A percentile compares a stretch with the other conserved stretches of the same genome.
phyloP scores from a whole-genome alignment of 2,888 invertebrate genomes.

The Willowsia nigromaculata region DNA sequence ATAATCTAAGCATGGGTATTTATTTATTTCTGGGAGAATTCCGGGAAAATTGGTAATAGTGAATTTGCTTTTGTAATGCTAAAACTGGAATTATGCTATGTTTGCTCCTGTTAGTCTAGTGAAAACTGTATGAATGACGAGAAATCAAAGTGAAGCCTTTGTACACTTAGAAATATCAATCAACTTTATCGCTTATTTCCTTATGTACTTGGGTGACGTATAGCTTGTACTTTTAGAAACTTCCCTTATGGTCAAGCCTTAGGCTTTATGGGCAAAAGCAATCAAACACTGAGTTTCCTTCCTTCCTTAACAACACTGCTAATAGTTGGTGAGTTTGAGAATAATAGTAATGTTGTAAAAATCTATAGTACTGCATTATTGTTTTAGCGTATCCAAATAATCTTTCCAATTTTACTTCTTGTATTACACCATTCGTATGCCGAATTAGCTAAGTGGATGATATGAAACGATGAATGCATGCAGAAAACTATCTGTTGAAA shows the following conservation, averaged over 20 bases:
- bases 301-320: not conserved
- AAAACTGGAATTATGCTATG: too few species aligned
- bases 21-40: not conserved
- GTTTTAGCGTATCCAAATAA: constrained; percentile 30
- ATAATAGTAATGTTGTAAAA: constrained; percentile 17
- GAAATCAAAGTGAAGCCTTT: constrained; percentile 7
- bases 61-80: too few species aligned
- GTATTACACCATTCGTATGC: not conserved
- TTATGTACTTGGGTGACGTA: too few species aligned
- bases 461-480: too few species aligned
- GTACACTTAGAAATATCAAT: too few species aligned
- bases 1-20: not conserved
- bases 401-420: constrained; percentile 10
- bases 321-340: too few species aligned
- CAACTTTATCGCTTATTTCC: too few species aligned
- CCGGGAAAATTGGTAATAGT: not conserved
- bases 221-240: not conserved
- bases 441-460: not conserved
- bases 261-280: not conserved
- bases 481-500: too few species aligned
- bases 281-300: not conserved
- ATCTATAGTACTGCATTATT: constrained; percentile 40
- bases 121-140: too few species aligned
- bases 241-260: not conserved
- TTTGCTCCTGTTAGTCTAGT: too few species aligned